A percentile compares a stretch with the other conserved stretches of the same genome.
phyloP scores from a whole-genome alignment of 2,888 invertebrate genomes.

The Dynastes maya region DNA sequence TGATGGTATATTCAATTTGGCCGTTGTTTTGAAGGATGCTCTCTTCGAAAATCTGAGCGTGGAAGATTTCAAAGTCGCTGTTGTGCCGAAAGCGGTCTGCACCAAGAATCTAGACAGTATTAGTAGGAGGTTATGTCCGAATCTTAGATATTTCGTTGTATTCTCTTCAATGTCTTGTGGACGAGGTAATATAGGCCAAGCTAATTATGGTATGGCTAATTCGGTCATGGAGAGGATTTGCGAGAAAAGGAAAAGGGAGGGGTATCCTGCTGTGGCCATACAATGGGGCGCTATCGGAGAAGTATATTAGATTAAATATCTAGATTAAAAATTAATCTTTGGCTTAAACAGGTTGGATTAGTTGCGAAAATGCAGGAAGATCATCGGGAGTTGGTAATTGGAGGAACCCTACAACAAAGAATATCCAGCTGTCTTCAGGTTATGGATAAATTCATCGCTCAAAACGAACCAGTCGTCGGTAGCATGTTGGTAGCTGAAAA shows the following conservation, averaged over 20 bases:
- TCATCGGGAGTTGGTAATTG: constrained; percentile 62
- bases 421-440: constrained; percentile 72
- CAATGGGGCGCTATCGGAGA: constrained; percentile 59
- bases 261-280: constrained; percentile 56
- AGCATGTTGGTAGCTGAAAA: constrained; percentile 89
- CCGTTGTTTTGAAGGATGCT: constrained; percentile 84
- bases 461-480: constrained; percentile 74
- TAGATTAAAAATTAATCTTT: neutral
- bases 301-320: constrained; percentile 66
- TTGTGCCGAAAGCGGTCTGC: constrained; percentile 85
- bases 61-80: constrained; percentile 79
- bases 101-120: constrained; percentile 84
- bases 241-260: constrained; percentile 75
- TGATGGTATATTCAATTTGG: constrained; percentile 93
- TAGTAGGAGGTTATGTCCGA: constrained; percentile 75
- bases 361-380: constrained; percentile 67
- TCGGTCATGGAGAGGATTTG: constrained; percentile 90
- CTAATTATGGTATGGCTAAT: constrained; percentile 91
- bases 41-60: constrained; percentile 84
- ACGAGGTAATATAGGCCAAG: constrained; percentile 92
- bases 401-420: constrained; percentile 49
- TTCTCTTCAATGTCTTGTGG: constrained; percentile 94
- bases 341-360: constrained; percentile 73
- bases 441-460: constrained; percentile 81
- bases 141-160: constrained; percentile 83